These are phyloP conservation scores for Cryptoprocta ferox DNA, from an alignment of 2,797 vertebrate genomes.

Conservation along the genomic window DNA sequence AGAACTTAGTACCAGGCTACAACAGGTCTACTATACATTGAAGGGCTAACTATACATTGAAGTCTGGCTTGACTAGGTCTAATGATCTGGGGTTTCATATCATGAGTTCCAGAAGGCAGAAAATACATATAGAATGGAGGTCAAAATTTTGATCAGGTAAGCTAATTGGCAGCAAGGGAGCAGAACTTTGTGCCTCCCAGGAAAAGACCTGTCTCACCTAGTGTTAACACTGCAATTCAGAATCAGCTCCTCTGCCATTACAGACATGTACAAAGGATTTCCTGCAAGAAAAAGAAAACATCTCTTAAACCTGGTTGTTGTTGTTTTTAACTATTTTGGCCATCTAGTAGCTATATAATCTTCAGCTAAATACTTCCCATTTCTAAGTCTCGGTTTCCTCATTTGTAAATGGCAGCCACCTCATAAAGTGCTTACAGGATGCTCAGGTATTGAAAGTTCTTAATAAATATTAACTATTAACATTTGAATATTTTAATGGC, in stretches of 20 bases:
- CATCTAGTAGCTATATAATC: background rate
- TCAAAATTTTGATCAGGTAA: background rate
- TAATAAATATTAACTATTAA: background rate
- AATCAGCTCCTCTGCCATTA: background rate
- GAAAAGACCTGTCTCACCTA: background rate
- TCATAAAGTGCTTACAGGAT: background rate
- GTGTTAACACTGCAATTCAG: background rate
- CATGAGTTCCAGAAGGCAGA: background rate
- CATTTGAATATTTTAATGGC: background rate
- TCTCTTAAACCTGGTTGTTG: background rate
- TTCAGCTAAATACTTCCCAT: constrained; percentile 2
- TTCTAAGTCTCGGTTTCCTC: background rate
- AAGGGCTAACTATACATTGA: background rate
- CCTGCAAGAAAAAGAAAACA: background rate
- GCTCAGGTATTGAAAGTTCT: background rate
- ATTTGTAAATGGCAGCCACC: background rate
- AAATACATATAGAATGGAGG: background rate
- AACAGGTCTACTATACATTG: no score
- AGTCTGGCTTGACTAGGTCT: background rate
- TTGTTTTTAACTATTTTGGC: background rate
- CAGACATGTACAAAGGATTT: background rate
- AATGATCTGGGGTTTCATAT: background rate
- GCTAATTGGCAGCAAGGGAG: background rate
- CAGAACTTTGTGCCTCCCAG: background rate
- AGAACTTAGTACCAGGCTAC: background rate